A percentile compares a stretch with the other conserved stretches of the same genome.
These are phyloP conservation scores for Drosophila azteca DNA, from an alignment of 1,140 invertebrate genomes.

Conservation along the genomic window DNA sequence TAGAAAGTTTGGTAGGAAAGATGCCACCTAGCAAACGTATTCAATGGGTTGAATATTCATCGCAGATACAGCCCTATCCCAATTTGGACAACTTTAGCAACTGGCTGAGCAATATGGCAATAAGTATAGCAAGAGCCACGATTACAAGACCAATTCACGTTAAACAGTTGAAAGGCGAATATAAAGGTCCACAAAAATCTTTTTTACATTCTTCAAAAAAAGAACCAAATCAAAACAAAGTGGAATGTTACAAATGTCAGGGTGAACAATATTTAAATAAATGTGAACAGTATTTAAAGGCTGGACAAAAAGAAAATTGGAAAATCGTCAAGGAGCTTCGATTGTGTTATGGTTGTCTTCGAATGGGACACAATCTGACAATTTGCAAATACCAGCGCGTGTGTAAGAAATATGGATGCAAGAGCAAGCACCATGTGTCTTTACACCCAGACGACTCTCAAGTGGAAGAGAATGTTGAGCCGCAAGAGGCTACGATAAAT, in stretches of 20 bases:
- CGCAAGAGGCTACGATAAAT: not conserved
- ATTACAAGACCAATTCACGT: too few species aligned
- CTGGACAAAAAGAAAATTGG: not conserved
- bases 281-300: not conserved
- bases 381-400: not conserved
- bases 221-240: not conserved
- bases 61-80: not conserved
- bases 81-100: conserved; percentile 11
- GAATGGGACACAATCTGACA: not conserved
- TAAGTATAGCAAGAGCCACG: not conserved
- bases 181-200: not conserved
- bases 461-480: not conserved
- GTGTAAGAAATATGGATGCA: not conserved
- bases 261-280: not conserved
- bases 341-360: not conserved
- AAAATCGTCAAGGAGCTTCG: not conserved
- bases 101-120: not conserved
- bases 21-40: conserved; percentile 8
- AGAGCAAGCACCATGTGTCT: not conserved
- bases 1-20: conserved; percentile 8
- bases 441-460: not conserved
- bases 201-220: not conserved
- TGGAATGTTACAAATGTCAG: not conserved
- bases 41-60: conserved; percentile 11
- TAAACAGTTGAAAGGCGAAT: too few species aligned